Evolutionary conservation across 2,888 invertebrate species (phyloP).

Genomic region (Monopis laevigella): DNA sequence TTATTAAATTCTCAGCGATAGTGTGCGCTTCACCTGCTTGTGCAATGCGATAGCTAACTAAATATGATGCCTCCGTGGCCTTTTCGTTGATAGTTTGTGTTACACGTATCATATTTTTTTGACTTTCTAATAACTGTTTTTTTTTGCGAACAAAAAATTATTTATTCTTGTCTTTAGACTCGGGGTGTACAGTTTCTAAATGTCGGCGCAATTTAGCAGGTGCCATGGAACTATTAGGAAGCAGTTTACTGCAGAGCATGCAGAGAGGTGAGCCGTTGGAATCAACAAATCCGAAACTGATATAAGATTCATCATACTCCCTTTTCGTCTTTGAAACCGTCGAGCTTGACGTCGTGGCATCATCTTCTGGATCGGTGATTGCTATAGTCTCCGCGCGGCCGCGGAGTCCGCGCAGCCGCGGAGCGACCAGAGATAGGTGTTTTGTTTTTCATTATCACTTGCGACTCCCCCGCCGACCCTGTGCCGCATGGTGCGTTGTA

Average conservation of each 20-base stretch:
- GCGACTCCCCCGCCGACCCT: too few relatives aligned
- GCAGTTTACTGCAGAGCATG: constrained; percentile 16
- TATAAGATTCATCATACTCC: constrained; percentile 22
- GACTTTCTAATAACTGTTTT: constrained; percentile 20
- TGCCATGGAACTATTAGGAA: too few relatives aligned
- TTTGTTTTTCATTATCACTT: too few relatives aligned
- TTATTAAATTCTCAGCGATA: constrained; percentile 26
- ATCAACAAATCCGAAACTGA: too few relatives aligned
- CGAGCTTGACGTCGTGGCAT: constrained; percentile 22
- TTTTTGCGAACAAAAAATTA: constrained; percentile 21
- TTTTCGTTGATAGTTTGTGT: too few relatives aligned
- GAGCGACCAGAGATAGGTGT: too few relatives aligned
- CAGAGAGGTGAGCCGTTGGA: too few relatives aligned
- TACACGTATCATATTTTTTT: too few relatives aligned
- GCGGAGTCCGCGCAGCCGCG: too few relatives aligned
- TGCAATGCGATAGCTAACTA: constrained; percentile 24
- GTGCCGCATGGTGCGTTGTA: too few relatives aligned
- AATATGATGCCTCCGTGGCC: constrained; percentile 26
- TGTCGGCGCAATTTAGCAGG: too few relatives aligned
- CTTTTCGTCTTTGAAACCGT: constrained; percentile 21
- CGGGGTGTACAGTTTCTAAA: constrained; percentile 21
- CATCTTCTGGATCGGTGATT: constrained; percentile 19
- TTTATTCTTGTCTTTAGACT: constrained; percentile 23
- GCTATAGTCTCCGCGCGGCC: constrained; percentile 20
- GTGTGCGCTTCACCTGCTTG: constrained; percentile 25